Evolutionary conservation across 2,113 vertebrate genomes (phyloP).

Genomic region (Hoplias malabaricus): DNA sequence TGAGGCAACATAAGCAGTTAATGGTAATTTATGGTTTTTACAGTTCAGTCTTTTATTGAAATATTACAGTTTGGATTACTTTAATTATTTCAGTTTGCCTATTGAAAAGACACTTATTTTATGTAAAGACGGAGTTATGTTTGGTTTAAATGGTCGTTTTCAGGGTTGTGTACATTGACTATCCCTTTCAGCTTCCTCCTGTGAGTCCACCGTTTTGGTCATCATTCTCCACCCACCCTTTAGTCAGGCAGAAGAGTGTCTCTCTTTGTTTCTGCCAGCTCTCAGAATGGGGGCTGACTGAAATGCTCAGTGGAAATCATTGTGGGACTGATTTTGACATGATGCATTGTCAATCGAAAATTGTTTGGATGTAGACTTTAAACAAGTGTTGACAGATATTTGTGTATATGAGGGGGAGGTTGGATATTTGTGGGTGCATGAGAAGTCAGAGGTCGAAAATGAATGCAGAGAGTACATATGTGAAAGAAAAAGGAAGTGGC

Average conservation of each 20-base stretch:
- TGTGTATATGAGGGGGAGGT: background rate
- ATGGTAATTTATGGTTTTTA: background rate
- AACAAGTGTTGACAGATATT: background rate
- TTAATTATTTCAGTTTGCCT: too few relatives aligned
- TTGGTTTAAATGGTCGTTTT: too few relatives aligned
- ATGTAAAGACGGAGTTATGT: too few relatives aligned
- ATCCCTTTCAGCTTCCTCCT: too few relatives aligned
- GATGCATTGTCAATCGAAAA: background rate
- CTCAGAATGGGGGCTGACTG: background rate
- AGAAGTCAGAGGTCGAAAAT: background rate
- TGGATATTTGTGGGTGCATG: background rate
- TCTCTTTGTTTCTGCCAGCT: background rate
- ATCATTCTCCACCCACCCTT: background rate
- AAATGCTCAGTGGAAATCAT: background rate
- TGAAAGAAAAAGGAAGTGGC: background rate
- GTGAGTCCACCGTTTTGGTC: background rate
- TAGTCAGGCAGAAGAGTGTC: background rate
- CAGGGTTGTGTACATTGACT: background rate
- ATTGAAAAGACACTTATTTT: too few relatives aligned
- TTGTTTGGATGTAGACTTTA: background rate
- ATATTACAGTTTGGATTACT: too few relatives aligned
- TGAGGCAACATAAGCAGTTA: background rate
- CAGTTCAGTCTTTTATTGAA: background rate
- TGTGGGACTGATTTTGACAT: background rate
- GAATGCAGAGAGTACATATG: background rate